Percentiles rank a stretch among this genome's conserved stretches.
Evolutionary conservation across 2,113 vertebrate species (phyloP).

Genomic region (Sinocyclocheilus maitianheensis): DNA sequence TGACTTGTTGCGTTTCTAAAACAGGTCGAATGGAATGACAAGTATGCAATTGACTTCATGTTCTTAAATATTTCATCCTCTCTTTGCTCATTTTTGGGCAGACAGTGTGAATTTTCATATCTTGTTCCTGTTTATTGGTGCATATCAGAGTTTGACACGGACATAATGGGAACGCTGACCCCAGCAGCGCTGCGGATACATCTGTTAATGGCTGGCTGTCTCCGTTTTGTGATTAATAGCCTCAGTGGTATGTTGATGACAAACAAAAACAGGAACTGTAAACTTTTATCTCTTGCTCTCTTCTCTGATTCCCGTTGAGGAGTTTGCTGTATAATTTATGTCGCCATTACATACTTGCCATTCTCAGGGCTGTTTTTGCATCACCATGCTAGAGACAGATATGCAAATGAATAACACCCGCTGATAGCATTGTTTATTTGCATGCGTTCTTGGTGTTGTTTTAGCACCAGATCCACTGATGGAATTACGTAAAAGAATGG

Average conservation of each 20-base stretch:
- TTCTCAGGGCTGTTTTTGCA: neutral
- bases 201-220: slow-evolving; percentile 67
- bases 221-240: slow-evolving; percentile 74
- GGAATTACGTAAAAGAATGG: neutral
- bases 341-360: slow-evolving; percentile 55
- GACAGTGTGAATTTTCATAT: slow-evolving; percentile 42
- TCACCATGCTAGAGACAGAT: neutral
- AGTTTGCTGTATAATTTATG: slow-evolving; percentile 63
- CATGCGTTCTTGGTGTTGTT: neutral
- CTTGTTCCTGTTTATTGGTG: slow-evolving; percentile 71
- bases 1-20: neutral
- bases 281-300: slow-evolving; percentile 67
- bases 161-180: slow-evolving; percentile 66
- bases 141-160: slow-evolving; percentile 50
- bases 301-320: slow-evolving; percentile 61
- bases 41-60: slow-evolving; percentile 13
- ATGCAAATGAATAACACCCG: neutral
- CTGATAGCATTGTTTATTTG: slow-evolving; percentile 14
- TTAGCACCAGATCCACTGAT: neutral
- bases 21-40: neutral
- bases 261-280: slow-evolving; percentile 82
- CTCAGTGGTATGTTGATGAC: slow-evolving; percentile 69
- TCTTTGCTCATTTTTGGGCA: neutral
- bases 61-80: slow-evolving; percentile 14
- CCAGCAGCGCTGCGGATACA: slow-evolving; percentile 63